These are phyloP conservation scores for Cricetomys ansorgei DNA, from an alignment of 2,113 vertebrate species.

Conservation along the genomic window DNA sequence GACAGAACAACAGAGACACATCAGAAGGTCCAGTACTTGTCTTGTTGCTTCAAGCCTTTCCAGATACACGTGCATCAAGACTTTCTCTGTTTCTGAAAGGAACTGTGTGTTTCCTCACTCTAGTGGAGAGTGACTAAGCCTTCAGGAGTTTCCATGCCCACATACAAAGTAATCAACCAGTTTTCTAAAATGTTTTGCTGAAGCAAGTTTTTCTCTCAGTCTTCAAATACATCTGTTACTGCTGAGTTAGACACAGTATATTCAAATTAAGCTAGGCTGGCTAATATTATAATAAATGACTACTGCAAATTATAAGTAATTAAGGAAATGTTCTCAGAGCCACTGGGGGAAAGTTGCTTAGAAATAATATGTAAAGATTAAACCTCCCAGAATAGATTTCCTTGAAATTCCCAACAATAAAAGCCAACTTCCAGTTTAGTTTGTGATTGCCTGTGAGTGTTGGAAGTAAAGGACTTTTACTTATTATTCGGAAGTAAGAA, in stretches of 20 bases:
- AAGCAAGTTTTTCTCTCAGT: neutral
- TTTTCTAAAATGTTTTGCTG: neutral
- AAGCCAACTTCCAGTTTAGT: neutral
- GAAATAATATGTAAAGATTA: neutral
- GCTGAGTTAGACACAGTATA: neutral
- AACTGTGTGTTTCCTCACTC: conserved; percentile 2
- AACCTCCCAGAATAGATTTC: neutral
- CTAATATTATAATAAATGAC: neutral
- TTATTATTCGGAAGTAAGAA: no score
- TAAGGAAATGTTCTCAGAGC: neutral
- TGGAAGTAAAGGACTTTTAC: neutral
- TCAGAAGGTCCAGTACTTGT: neutral
- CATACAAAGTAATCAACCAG: neutral
- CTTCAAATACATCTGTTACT: neutral
- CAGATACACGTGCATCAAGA: neutral
- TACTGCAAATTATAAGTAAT: neutral
- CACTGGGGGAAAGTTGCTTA: neutral
- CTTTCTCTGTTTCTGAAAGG: neutral
- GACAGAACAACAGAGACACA: neutral
- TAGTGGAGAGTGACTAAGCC: neutral
- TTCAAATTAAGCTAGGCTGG: neutral
- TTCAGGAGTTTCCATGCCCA: neutral
- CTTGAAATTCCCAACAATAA: neutral
- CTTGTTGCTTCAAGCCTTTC: neutral
- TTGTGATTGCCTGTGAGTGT: neutral